Conservation (phyloP, 1,140 invertebrate genomes). For the Macrocentrus cingulum region DNA sequence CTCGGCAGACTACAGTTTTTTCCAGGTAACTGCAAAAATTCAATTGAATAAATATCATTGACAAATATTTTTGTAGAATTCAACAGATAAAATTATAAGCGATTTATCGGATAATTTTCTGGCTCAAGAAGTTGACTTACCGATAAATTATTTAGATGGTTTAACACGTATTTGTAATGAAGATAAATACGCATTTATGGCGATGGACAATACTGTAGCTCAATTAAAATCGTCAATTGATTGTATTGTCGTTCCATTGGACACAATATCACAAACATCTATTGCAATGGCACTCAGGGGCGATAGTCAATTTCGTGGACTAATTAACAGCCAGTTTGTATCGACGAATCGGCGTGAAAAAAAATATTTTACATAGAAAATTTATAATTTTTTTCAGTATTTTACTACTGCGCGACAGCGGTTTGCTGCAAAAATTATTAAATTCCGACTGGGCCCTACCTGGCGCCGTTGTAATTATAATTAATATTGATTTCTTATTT, state of each 20-base stretch:
- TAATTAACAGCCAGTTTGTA: constrained; percentile 50
- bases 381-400: constrained; percentile 43
- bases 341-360: not conserved
- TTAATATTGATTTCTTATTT: constrained; percentile 14
- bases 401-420: constrained; percentile 48
- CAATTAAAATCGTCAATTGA: constrained; percentile 41
- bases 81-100: constrained; percentile 39
- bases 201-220: constrained; percentile 45
- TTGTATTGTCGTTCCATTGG: constrained; percentile 48
- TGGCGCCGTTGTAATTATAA: constrained; percentile 27
- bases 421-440: constrained; percentile 50
- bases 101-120: constrained; percentile 43
- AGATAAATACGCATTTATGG: constrained; percentile 52
- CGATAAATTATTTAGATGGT: constrained; percentile 48
- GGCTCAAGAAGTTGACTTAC: constrained; percentile 35
- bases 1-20: constrained; percentile 51
- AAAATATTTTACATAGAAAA: no score
- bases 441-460: constrained; percentile 42
- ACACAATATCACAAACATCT: constrained; percentile 49
- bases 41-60: not conserved
- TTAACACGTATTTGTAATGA: constrained; percentile 42
- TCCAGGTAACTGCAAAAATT: constrained; percentile 39
- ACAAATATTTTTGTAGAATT: constrained; percentile 36
- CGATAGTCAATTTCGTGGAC: constrained; percentile 47
- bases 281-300: constrained; percentile 46